These are phyloP conservation scores for Pemphredon lugubris DNA, from an alignment of 2,888 invertebrate species.

Conservation along the genomic window DNA sequence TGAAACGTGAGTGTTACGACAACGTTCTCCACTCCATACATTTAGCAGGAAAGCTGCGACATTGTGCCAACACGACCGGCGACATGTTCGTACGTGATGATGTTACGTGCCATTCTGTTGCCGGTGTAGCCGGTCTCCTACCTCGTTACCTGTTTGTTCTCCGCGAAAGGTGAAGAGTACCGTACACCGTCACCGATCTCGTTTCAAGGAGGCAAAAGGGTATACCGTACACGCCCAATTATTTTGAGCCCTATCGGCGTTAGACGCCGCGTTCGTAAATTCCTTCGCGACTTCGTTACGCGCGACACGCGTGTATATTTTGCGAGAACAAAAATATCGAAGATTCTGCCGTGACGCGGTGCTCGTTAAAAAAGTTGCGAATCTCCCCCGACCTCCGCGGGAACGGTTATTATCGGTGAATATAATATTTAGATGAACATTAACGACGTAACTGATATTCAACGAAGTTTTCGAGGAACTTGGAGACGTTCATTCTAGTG, in stretches of 20 bases:
- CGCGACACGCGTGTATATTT: too few species aligned
- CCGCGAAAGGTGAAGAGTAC: constrained; percentile 20
- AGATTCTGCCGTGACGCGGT: too few species aligned
- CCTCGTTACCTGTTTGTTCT: constrained; percentile 3
- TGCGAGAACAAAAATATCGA: too few species aligned
- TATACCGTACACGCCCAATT: constrained; percentile 21
- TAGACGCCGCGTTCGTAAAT: background rate
- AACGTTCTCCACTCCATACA: constrained; percentile 60
- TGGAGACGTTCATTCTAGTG: too few species aligned
- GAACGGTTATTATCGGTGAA: too few species aligned
- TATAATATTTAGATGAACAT: too few species aligned
- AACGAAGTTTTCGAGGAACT: too few species aligned
- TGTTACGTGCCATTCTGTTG: constrained; percentile 22
- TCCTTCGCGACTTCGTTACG: constrained; percentile 2
- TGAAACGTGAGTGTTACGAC: constrained; percentile 60
- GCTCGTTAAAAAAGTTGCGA: too few species aligned
- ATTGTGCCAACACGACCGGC: constrained; percentile 48
- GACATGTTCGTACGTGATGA: constrained; percentile 51
- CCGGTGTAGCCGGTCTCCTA: background rate
- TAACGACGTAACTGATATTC: too few species aligned
- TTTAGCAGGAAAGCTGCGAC: constrained; percentile 49
- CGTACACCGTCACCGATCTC: constrained; percentile 32
- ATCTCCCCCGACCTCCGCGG: too few species aligned
- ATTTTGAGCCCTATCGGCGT: constrained; percentile 36
- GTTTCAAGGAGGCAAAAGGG: constrained; percentile 18